A percentile compares a stretch with the other conserved stretches of the same genome.
These are phyloP conservation scores for Pollenia angustigena DNA, from an alignment of 2,888 invertebrate genomes.

Conservation along the genomic window DNA sequence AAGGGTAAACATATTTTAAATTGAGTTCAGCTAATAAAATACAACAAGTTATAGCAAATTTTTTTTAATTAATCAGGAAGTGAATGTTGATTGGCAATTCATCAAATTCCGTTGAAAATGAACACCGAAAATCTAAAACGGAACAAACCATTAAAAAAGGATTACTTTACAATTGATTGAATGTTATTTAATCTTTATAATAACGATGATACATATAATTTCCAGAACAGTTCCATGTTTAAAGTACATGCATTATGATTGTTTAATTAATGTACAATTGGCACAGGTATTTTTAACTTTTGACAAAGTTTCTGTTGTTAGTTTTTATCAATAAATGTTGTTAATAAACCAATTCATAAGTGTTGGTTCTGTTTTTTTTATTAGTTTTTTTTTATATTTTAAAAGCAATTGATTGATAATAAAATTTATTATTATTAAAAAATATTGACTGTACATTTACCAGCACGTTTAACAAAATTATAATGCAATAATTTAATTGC, in stretches of 20 bases:
- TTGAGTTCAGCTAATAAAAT: no score
- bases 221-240: background rate
- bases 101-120: background rate
- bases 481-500: constrained; percentile 24
- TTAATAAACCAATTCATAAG: constrained; percentile 33
- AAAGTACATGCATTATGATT: background rate
- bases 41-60: no score
- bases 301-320: constrained; percentile 3
- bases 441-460: constrained; percentile 5
- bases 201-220: constrained; percentile 25
- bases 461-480: constrained; percentile 8
- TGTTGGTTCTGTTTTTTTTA: background rate
- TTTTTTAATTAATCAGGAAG: background rate
- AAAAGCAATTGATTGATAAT: constrained; percentile 47
- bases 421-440: constrained; percentile 8
- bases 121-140: background rate
- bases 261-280: background rate
- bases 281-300: constrained; percentile 28
- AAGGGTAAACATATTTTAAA: no score
- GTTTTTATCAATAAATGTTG: background rate
- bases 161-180: constrained; percentile 31
- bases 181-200: background rate
- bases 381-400: background rate
- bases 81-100: background rate
- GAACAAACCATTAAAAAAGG: constrained; percentile 6